Evolutionary conservation across 2,888 invertebrate species (phyloP).

Genomic region (Pseudococcus jackbeardsleyi): DNA sequence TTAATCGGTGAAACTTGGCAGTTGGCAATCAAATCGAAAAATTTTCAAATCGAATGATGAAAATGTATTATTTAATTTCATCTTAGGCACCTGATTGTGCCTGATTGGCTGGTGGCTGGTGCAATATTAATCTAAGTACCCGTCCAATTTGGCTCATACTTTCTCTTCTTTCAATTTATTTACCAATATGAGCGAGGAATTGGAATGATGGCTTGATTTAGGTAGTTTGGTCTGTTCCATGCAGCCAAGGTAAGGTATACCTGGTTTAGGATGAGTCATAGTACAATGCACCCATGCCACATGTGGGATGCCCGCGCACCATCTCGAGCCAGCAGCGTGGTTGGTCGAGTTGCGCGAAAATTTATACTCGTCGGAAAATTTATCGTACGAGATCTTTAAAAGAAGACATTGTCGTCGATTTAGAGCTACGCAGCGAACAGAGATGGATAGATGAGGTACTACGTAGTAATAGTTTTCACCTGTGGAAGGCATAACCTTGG

Average conservation of each 20-base stretch:
- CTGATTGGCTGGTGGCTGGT: too few species aligned
- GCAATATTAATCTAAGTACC: too few species aligned
- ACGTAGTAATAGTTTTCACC: not conserved
- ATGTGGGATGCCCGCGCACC: not conserved
- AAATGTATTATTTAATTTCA: too few species aligned
- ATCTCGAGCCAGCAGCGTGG: not conserved
- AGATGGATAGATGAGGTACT: not conserved
- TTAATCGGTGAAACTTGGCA: too few species aligned
- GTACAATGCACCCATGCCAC: constrained; percentile 1
- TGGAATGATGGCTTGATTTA: not conserved
- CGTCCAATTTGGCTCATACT: too few species aligned
- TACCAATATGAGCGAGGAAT: not conserved
- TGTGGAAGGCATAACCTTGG: constrained; percentile 3
- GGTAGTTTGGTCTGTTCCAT: constrained; percentile 5
- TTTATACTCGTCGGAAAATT: constrained; percentile 4
- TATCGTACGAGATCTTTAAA: not conserved
- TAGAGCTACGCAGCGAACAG: not conserved
- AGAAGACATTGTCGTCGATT: not conserved
- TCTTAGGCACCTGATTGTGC: too few species aligned
- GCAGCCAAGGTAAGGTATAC: not conserved
- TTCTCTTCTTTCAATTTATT: too few species aligned
- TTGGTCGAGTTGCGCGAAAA: not conserved
- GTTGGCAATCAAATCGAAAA: too few species aligned
- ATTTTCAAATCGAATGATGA: too few species aligned
- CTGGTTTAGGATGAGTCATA: not conserved